Evolutionary conservation across 1,140 invertebrate species (phyloP).

Genomic region (Paraescarpia echinospica): DNA sequence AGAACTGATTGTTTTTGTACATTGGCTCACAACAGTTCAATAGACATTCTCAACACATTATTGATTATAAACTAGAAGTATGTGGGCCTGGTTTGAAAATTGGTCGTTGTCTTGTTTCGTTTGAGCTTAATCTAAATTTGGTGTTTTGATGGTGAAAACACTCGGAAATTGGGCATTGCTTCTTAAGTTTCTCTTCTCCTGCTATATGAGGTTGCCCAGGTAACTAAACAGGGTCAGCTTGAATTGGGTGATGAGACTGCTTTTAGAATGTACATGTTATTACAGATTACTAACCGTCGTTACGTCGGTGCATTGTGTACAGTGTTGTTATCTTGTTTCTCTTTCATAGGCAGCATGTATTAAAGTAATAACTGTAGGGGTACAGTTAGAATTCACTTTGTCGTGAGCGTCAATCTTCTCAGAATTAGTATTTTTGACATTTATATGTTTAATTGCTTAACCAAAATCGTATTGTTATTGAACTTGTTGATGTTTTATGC

Average conservation of each 20-base stretch:
- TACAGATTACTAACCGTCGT: neutral
- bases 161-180: no score
- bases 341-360: neutral
- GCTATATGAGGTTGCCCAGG: neutral
- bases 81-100: no score
- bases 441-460: neutral
- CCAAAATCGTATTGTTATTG: neutral
- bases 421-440: constrained; percentile 2
- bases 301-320: neutral
- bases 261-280: neutral
- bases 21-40: no score
- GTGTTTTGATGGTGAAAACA: no score
- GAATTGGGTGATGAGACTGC: neutral
- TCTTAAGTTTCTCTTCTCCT: no score
- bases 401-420: neutral
- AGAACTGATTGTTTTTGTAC: no score
- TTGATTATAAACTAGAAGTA: no score
- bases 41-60: no score
- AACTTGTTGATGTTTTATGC: neutral
- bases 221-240: neutral
- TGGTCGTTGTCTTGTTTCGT: no score
- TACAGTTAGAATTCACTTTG: neutral
- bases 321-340: neutral
- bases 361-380: neutral
- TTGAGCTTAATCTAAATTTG: no score